A percentile compares a stretch with the other conserved stretches of the same genome.
phyloP scores from a whole-genome alignment of 2,797 vertebrate species.

The Acomys russatus region DNA sequence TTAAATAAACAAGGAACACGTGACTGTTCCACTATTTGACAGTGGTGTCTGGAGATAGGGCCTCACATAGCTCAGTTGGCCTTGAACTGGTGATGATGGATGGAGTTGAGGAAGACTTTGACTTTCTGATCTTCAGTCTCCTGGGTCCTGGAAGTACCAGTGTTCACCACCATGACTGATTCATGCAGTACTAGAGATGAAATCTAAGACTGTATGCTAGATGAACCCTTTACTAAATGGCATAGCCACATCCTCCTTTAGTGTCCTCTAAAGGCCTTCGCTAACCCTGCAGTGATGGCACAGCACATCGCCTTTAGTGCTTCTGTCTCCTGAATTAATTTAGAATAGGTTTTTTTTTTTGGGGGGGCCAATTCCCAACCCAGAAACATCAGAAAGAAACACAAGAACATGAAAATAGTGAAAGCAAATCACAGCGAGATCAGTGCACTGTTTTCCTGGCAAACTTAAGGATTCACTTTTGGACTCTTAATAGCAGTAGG shows the following conservation, averaged over 20 bases:
- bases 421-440: slow-evolving; percentile 88
- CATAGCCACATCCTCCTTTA: background rate
- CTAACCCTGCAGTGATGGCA: slow-evolving; percentile 58
- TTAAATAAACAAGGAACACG: background rate
- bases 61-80: background rate
- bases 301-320: slow-evolving; percentile 77
- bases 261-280: slow-evolving; percentile 55
- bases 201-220: background rate
- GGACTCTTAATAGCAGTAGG: slow-evolving; percentile 89
- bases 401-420: slow-evolving; percentile 86
- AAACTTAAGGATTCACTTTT: slow-evolving; percentile 88
- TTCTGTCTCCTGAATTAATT: slow-evolving; percentile 80
- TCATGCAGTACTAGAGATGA: background rate
- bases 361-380: slow-evolving; percentile 73
- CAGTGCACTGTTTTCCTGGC: slow-evolving; percentile 87
- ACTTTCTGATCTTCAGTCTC: background rate
- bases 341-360: slow-evolving; percentile 85
- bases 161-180: background rate
- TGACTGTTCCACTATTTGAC: background rate
- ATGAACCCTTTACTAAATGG: background rate
- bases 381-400: slow-evolving; percentile 88
- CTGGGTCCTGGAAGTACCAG: background rate
- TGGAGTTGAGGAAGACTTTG: background rate
- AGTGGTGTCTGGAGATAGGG: background rate
- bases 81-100: background rate